Percentiles rank a stretch among this genome's conserved stretches.
Evolutionary conservation across 2,113 vertebrate genomes (phyloP).

Genomic region (Pontoporia blainvillei): DNA sequence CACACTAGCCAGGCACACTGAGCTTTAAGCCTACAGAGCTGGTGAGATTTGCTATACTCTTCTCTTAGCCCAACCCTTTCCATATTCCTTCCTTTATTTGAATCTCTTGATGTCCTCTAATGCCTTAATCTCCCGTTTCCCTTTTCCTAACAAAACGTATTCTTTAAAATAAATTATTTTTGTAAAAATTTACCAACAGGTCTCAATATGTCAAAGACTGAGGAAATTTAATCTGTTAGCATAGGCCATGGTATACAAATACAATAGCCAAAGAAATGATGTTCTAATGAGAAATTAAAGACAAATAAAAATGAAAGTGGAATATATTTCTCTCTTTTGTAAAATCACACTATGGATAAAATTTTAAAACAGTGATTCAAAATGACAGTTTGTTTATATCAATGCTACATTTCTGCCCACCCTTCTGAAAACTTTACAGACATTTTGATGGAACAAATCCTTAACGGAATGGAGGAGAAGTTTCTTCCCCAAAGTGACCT

Average conservation of each 20-base stretch:
- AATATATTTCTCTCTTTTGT: not conserved
- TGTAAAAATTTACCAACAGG: not conserved
- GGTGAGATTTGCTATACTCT: not conserved
- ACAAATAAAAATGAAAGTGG: not conserved
- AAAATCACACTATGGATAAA: not conserved
- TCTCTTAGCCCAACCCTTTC: not conserved
- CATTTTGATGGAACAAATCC: not conserved
- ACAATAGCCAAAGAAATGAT: not conserved
- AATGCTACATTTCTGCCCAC: not conserved
- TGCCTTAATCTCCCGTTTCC: not conserved
- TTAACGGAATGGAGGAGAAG: not conserved
- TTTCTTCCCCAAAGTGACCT: not conserved
- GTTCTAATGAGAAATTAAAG: not conserved
- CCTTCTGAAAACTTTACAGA: not conserved
- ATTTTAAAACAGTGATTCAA: not conserved
- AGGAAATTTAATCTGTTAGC: not conserved
- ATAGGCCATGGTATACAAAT: not conserved
- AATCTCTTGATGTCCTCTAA: not conserved
- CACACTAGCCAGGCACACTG: not conserved
- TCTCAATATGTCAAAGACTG: not conserved
- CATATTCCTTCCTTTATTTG: not conserved
- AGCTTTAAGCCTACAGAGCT: not conserved
- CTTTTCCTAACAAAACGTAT: not conserved
- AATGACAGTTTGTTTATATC: not conserved
- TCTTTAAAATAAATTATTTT: not conserved